Evolutionary conservation across 2,797 vertebrate genomes (phyloP).

Genomic region (Melanotaenia boesemani): DNA sequence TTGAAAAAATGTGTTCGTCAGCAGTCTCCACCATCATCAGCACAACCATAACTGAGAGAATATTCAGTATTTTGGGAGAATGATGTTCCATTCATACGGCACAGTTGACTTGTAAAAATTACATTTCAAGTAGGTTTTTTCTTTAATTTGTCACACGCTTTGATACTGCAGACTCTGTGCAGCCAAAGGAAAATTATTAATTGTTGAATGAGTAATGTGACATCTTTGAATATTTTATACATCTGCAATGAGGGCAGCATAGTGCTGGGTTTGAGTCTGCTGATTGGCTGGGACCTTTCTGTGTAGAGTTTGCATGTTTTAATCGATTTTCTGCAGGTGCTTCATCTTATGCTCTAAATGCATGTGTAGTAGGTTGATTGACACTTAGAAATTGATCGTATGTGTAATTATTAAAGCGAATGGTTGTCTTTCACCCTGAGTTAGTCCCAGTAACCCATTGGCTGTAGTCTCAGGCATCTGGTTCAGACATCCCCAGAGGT

Average conservation of each 20-base stretch:
- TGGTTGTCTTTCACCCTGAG: no score
- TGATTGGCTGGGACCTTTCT: background rate
- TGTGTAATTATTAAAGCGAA: no score
- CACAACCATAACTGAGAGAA: background rate
- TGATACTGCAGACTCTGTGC: background rate
- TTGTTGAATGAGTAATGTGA: constrained; percentile 16
- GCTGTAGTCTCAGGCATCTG: no score
- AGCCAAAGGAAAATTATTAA: constrained; percentile 7
- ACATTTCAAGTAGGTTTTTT: constrained; percentile 5
- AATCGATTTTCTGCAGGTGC: background rate
- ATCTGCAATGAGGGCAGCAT: constrained; percentile 14
- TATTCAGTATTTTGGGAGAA: background rate
- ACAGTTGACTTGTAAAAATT: background rate
- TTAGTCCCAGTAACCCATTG: no score
- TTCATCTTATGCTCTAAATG: background rate
- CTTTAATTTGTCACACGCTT: constrained; percentile 5
- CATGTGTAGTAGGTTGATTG: background rate
- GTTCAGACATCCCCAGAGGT: no score
- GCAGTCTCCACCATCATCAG: background rate
- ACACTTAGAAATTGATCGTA: no score
- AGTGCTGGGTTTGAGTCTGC: background rate
- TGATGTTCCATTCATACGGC: background rate
- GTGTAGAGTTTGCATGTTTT: background rate
- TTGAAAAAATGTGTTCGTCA: background rate
- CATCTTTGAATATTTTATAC: constrained; percentile 20